phyloP scores from a whole-genome alignment of 1,140 invertebrate genomes.

The Drosophila micromelanica region DNA sequence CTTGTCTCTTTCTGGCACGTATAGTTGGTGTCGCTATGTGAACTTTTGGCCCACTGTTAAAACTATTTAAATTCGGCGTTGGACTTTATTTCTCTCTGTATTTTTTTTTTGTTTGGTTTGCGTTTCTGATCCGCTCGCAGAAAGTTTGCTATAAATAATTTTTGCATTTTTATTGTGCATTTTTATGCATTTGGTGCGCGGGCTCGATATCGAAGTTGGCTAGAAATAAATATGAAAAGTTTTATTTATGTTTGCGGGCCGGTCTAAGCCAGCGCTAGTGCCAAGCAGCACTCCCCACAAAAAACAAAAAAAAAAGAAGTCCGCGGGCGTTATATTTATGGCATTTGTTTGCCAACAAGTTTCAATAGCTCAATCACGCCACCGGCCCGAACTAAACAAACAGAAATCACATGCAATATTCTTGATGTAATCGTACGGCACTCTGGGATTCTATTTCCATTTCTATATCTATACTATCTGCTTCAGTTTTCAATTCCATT shows the following conservation, averaged over 20 bases:
- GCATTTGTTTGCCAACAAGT: slow-evolving; percentile 82
- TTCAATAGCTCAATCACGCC: slow-evolving; percentile 80
- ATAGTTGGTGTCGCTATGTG: slow-evolving; percentile 9
- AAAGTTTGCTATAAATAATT: slow-evolving; percentile 81
- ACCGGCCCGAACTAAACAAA: slow-evolving; percentile 37
- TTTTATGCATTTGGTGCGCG: slow-evolving; percentile 71
- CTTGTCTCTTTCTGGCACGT: slow-evolving; percentile 5
- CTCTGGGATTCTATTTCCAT: not conserved
- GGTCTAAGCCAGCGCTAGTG: slow-evolving; percentile 21
- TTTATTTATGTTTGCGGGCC: slow-evolving; percentile 74
- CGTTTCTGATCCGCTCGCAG: slow-evolving; percentile 49
- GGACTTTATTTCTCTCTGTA: slow-evolving; percentile 7
- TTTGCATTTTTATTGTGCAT: slow-evolving; percentile 82
- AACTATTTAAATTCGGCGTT: slow-evolving; percentile 69
- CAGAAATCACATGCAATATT: slow-evolving; percentile 52
- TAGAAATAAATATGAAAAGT: slow-evolving; percentile 82
- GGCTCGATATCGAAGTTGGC: slow-evolving; percentile 76
- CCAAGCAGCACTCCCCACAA: not conserved
- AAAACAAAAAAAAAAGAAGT: no score
- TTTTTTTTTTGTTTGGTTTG: slow-evolving; percentile 38
- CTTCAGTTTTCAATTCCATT: slow-evolving; percentile 1
- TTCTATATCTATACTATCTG: not conserved
- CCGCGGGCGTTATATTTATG: slow-evolving; percentile 75
- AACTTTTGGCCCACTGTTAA: slow-evolving; percentile 39
- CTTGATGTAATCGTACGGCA: slow-evolving; percentile 9